These are phyloP conservation scores for Cantharis rustica DNA, from an alignment of 2,888 invertebrate species.

Conservation along the genomic window DNA sequence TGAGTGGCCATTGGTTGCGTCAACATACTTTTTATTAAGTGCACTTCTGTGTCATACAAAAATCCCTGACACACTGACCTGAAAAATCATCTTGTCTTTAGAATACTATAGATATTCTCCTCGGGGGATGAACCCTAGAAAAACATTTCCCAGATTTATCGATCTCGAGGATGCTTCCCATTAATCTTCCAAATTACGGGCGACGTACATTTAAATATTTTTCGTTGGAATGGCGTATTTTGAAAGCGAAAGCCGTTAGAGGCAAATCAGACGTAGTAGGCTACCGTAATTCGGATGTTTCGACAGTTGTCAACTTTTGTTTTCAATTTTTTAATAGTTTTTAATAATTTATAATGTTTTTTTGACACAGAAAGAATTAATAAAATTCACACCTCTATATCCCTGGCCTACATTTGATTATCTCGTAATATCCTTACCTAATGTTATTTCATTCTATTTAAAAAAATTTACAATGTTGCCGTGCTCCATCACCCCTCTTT, in stretches of 20 bases:
- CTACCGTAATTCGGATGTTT: neutral
- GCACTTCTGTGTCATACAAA: neutral
- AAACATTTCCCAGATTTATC: slow-evolving; percentile 10
- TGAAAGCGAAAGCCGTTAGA: too few relatives aligned
- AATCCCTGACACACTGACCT: slow-evolving; percentile 10
- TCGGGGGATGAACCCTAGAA: neutral
- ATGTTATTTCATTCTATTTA: slow-evolving; percentile 27
- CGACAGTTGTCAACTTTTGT: neutral
- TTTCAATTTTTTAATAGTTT: neutral
- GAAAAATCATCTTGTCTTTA: neutral
- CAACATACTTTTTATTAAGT: neutral
- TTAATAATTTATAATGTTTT: neutral
- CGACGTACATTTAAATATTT: neutral
- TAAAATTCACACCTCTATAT: slow-evolving; percentile 26
- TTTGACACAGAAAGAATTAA: neutral
- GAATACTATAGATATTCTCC: slow-evolving; percentile 1
- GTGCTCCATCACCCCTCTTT: slow-evolving; percentile 1
- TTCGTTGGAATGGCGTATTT: too few relatives aligned
- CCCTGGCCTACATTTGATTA: slow-evolving; percentile 31
- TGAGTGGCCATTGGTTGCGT: neutral
- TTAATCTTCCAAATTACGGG: neutral
- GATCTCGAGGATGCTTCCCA: neutral
- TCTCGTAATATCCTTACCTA: slow-evolving; percentile 27
- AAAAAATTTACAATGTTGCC: neutral
- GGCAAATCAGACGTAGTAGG: too few relatives aligned